Conservation (phyloP, 2,888 invertebrate genomes). For the Ametastegia equiseti region DNA sequence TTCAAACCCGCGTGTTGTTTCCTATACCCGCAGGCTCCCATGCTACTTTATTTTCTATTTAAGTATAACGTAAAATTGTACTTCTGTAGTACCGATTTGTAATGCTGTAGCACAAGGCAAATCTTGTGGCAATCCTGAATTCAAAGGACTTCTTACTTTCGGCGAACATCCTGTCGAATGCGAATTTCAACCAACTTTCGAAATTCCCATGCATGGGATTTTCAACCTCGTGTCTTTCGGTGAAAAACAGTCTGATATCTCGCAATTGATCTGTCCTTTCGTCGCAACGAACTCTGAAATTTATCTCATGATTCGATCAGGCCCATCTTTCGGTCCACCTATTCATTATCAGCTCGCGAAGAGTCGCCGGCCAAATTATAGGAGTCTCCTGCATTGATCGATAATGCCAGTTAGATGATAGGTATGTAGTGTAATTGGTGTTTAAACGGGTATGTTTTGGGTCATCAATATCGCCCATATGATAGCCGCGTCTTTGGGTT, state of each 20-base stretch:
- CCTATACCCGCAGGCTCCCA: neutral
- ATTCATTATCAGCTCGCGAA: no score
- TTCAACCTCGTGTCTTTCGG: no score
- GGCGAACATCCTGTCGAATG: neutral
- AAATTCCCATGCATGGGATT: neutral
- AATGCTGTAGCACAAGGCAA: constrained; percentile 1
- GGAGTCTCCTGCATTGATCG: no score
- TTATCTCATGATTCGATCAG: no score
- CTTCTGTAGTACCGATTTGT: neutral
- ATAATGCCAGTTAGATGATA: neutral
- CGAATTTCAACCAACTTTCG: constrained; percentile 5
- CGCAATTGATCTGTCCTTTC: no score
- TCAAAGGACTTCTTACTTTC: constrained; percentile 9
- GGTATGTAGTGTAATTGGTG: neutral
- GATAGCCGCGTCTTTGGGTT: neutral
- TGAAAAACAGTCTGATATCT: no score
- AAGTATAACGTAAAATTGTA: constrained; percentile 10
- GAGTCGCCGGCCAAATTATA: no score
- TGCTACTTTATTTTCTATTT: constrained; percentile 18
- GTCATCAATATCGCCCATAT: neutral
- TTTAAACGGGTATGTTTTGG: constrained; percentile 16
- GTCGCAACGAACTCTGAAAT: no score
- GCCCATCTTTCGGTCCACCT: neutral
- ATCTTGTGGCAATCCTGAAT: constrained; percentile 5
- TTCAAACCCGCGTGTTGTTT: constrained; percentile 9